Evolutionary conservation across 1,140 invertebrate species (phyloP), one percentile per base, ranked within the genome.

Genomic region (Drosophila ogumai): DNA sequence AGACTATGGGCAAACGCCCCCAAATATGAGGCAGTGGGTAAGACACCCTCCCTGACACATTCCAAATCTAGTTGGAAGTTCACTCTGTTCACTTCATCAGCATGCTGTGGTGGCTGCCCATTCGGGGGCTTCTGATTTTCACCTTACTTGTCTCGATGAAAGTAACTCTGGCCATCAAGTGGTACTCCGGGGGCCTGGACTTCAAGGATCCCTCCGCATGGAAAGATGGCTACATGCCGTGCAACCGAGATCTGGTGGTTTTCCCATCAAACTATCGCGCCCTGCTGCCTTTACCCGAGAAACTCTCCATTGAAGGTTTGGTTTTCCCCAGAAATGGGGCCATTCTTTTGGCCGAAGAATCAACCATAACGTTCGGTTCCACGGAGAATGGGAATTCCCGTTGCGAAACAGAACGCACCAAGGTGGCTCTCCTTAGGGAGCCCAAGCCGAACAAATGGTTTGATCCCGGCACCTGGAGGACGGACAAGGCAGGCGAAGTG

Each of bases 381-480:
- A 28, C 36, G 1, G 43, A 12, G n/a, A 46, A 61, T 3, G 52
- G 9, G 17, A 46, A 61, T 3, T 8, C 57, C 8, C 41, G 4
- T 0, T 92, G 91, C 57, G 73, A 68, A 2, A 84, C 75, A 13
- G 71, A 71, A 10, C 34, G 9, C 12, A 59, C 73, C 0, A 52
- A 36, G 34, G 58, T 41, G 5, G 91, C 91, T 3, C 56, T 63
- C 36, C 28, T 92, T 2, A 84, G 68, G 47, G 31, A 64, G 7
- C 82, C 91, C 3, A 68, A 73, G 19, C 68, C 69, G 4, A 82
- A 75, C 4, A 92, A 92, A 68, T 92, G 91, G 91, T 92, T 90
- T 40, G 82, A 92, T 81, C 91, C 91, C 6, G 58, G 15, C 28
- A 90, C 64, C 22, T 92, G 91, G 91, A 57, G 85, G 82, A 61